Conservation (phyloP, 1,140 invertebrate species). For the Portunus trituberculatus region DNA sequence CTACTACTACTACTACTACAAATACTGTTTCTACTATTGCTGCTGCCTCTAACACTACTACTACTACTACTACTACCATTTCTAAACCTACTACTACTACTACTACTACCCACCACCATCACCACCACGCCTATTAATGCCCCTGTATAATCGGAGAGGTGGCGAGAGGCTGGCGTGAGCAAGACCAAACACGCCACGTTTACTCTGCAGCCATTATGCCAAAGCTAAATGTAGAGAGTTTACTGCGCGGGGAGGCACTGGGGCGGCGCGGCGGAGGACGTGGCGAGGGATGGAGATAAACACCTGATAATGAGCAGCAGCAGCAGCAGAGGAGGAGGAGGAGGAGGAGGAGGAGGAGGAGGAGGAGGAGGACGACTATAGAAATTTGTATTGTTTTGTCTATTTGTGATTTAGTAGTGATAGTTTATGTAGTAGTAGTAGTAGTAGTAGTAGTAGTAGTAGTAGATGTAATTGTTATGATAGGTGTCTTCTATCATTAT, state of each 20-base stretch:
- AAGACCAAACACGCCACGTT: background rate
- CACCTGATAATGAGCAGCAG: background rate
- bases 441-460: no score
- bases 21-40: background rate
- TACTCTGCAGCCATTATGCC: background rate
- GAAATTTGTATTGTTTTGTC: no score
- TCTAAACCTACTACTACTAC: background rate
- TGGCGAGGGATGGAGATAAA: slow-evolving; percentile 1
- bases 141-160: background rate
- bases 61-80: background rate
- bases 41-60: background rate
- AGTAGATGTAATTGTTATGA: no score
- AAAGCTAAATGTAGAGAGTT: background rate
- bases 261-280: background rate
- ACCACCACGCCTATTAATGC: background rate
- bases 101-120: background rate
- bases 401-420: no score
- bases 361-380: no score
- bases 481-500: no score
- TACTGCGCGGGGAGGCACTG: background rate
- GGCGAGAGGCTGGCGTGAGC: background rate
- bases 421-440: no score
- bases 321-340: background rate
- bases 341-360: background rate
- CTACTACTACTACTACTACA: background rate